These are phyloP conservation scores for Asarcornis scutulata DNA, from an alignment of 2,113 vertebrate genomes.

Conservation along the genomic window DNA sequence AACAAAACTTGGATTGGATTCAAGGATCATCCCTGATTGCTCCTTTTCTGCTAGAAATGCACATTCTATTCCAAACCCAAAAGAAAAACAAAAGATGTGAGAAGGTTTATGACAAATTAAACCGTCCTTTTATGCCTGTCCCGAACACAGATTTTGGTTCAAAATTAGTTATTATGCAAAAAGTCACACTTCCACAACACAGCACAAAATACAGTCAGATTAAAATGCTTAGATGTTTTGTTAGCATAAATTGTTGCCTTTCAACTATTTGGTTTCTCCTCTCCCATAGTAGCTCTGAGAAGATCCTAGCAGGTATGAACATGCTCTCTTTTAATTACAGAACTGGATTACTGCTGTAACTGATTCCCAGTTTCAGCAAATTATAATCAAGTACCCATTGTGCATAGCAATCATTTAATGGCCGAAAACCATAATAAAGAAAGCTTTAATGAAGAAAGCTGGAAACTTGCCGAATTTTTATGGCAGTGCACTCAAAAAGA, in stretches of 20 bases:
- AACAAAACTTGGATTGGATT: background rate
- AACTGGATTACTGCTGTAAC: conserved; percentile 73
- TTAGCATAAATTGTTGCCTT: conserved; percentile 12
- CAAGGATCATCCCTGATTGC: rapidly evolving
- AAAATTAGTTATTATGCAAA: background rate
- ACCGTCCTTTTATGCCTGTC: background rate
- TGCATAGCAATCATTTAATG: conserved; percentile 73
- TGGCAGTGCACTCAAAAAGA: conserved; percentile 74
- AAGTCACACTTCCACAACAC: background rate
- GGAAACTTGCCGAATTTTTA: conserved; percentile 73
- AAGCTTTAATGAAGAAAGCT: conserved; percentile 79
- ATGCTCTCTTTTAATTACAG: conserved; percentile 85
- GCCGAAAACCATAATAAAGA: conserved; percentile 72
- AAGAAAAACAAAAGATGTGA: background rate
- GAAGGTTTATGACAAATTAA: background rate
- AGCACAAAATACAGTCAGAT: background rate
- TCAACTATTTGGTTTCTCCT: background rate
- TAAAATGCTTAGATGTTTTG: background rate
- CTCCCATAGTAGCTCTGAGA: conserved; percentile 58
- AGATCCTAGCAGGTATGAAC: conserved; percentile 83
- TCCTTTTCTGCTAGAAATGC: background rate
- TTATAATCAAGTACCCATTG: conserved; percentile 80
- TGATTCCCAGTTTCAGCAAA: conserved; percentile 80
- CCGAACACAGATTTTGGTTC: background rate
- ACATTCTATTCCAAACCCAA: background rate